Evolutionary conservation across 2,888 invertebrate genomes (phyloP).

Genomic region (Miltochrista miniata): DNA sequence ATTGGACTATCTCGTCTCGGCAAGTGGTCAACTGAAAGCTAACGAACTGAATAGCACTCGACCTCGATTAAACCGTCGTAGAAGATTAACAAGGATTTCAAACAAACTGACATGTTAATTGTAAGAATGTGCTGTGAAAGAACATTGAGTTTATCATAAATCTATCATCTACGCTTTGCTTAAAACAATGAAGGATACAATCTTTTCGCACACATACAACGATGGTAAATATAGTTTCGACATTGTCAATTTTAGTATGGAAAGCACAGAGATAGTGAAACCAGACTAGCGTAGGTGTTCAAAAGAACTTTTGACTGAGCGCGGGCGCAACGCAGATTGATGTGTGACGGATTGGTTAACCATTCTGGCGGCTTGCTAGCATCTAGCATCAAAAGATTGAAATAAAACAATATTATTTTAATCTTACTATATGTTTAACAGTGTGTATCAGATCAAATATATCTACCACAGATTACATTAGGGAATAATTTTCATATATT

Average conservation of each 20-base stretch:
- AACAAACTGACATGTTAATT: conserved; percentile 6
- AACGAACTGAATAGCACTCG: conserved; percentile 32
- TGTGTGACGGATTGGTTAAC: conserved; percentile 44
- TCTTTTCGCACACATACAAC: conserved; percentile 12
- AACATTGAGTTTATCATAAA: conserved; percentile 1
- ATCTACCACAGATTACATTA: no score
- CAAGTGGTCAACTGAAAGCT: conserved; percentile 25
- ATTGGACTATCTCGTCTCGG: conserved; percentile 32
- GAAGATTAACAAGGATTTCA: conserved; percentile 2
- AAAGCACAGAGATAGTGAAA: background rate
- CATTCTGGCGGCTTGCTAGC: no score
- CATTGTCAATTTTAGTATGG: no score
- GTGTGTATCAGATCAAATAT: no score
- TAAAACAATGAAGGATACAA: conserved; percentile 1
- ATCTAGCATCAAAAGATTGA: no score
- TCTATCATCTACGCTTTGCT: background rate
- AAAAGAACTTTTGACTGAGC: conserved; percentile 51
- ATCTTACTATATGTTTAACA: no score
- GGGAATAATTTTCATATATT: no score
- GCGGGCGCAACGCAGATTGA: conserved; percentile 34
- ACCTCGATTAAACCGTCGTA: conserved; percentile 2
- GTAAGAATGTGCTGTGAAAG: conserved; percentile 5
- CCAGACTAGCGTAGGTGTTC: conserved; percentile 36
- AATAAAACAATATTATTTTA: no score
- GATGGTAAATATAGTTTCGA: conserved; percentile 18